Conservation (phyloP, 1,140 invertebrate genomes). For the Pseudachorutes palmiensis region DNA sequence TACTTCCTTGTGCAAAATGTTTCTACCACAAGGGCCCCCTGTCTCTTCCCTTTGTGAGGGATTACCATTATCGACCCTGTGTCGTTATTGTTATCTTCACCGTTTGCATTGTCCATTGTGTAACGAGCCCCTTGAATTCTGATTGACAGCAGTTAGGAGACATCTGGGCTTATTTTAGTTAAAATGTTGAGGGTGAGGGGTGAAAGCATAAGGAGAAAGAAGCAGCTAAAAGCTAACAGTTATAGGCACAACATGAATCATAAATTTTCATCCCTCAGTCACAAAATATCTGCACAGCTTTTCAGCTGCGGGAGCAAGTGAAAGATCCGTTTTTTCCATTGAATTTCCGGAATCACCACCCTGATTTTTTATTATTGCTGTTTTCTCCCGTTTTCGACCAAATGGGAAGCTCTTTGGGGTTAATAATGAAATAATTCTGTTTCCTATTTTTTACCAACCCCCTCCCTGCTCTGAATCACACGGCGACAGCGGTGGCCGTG, state of each 20-base stretch:
- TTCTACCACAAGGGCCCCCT: not conserved
- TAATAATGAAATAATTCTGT: not conserved
- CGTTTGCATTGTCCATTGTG: too few species aligned
- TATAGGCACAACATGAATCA: not conserved
- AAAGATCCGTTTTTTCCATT: not conserved
- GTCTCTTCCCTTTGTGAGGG: not conserved
- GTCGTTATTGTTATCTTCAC: too few species aligned
- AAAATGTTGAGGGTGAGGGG: not conserved
- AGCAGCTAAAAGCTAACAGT: too few species aligned
- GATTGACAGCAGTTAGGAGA: too few species aligned
- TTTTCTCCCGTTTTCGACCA: not conserved
- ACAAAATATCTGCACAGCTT: not conserved
- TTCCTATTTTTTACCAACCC: not conserved
- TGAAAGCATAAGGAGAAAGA: too few species aligned
- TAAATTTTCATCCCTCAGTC: not conserved
- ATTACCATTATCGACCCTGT: not conserved
- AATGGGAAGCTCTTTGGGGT: not conserved
- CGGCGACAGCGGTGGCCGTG: not conserved
- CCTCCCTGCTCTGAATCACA: not conserved
- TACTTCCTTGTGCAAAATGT: too few species aligned
- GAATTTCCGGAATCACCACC: not conserved
- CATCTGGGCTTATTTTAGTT: not conserved
- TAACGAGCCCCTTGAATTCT: too few species aligned
- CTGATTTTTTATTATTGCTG: not conserved
- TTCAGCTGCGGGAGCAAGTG: too few species aligned